A percentile compares a stretch with the other conserved stretches of the same genome.
phyloP scores from a whole-genome alignment of 1,140 invertebrate species.

The Meloidogyne floridensis region DNA sequence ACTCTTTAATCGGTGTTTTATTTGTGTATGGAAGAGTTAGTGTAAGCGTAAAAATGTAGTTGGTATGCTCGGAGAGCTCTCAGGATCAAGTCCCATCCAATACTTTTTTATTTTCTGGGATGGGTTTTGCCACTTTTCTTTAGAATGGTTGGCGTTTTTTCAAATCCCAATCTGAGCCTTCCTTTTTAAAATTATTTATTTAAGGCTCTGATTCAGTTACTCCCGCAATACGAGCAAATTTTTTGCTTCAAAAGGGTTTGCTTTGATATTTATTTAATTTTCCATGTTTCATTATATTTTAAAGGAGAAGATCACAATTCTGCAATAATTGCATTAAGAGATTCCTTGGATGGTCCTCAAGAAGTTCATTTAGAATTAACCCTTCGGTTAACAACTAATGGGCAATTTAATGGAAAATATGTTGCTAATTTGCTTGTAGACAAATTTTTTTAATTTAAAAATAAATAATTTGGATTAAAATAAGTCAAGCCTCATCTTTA shows the following conservation, averaged over 20 bases:
- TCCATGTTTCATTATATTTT: background rate
- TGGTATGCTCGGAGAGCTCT: too few species aligned
- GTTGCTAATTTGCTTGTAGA: conserved; percentile 57
- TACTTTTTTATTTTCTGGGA: too few species aligned
- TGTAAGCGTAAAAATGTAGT: too few species aligned
- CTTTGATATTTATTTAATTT: background rate
- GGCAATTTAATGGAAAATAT: conserved; percentile 59
- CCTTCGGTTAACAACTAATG: conserved; percentile 53
- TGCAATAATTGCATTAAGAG: conserved; percentile 61
- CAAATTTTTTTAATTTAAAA: background rate
- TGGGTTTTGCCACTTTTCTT: too few species aligned
- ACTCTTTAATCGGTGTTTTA: too few species aligned
- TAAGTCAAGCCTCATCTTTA: too few species aligned
- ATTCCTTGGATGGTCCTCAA: conserved; percentile 63
- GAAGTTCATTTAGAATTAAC: conserved; percentile 55
- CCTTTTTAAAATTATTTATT: too few species aligned
- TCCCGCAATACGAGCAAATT: conserved; percentile 58
- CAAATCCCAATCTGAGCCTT: too few species aligned
- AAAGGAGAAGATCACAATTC: conserved; percentile 59
- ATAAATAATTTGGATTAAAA: too few species aligned
- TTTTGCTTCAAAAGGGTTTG: conserved; percentile 59
- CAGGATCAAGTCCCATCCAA: too few species aligned
- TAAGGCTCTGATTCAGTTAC: conserved; percentile 36
- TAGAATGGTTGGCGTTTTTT: too few species aligned
- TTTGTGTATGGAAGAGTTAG: too few species aligned